Percentiles rank a stretch among this genome's conserved stretches.
These are phyloP conservation scores for Bolborhynchus lineola DNA, from an alignment of 2,113 vertebrate species.

Conservation along the genomic window DNA sequence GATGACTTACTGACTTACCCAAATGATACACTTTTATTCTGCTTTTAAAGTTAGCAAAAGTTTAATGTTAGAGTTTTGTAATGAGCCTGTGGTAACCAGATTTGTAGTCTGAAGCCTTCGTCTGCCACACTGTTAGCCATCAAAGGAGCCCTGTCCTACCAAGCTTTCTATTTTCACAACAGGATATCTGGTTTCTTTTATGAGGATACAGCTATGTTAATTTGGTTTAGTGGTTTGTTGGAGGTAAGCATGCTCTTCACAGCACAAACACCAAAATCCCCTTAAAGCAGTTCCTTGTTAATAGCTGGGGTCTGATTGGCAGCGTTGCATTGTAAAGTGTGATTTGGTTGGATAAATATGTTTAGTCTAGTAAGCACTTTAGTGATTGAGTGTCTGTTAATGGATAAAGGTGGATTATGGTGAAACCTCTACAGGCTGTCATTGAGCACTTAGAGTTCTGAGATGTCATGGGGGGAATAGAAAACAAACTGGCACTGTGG, in stretches of 20 bases:
- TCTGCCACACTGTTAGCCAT: slow-evolving; percentile 77
- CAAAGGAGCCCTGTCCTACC: slow-evolving; percentile 82
- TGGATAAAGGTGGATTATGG: slow-evolving; percentile 86
- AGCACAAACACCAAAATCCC: slow-evolving; percentile 83
- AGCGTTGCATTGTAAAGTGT: slow-evolving; percentile 85
- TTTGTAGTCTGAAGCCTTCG: slow-evolving; percentile 76
- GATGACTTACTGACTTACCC: slow-evolving; percentile 73
- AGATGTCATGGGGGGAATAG: slow-evolving; percentile 66
- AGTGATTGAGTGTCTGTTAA: slow-evolving; percentile 89
- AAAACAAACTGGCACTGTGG: slow-evolving; percentile 63
- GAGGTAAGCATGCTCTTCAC: slow-evolving; percentile 84
- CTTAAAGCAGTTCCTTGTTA: slow-evolving; percentile 82
- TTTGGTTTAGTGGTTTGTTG: slow-evolving; percentile 88
- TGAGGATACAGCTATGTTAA: slow-evolving; percentile 87
- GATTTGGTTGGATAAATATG: slow-evolving; percentile 87
- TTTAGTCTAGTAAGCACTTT: slow-evolving; percentile 87
- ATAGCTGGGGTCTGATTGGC: slow-evolving; percentile 83
- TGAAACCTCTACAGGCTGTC: slow-evolving; percentile 80
- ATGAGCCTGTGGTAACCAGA: slow-evolving; percentile 75
- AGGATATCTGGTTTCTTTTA: slow-evolving; percentile 90
- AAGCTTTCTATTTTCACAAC: slow-evolving; percentile 83
- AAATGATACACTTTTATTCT: slow-evolving; percentile 76
- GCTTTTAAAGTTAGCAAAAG: slow-evolving; percentile 76
- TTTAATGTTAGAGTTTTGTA: slow-evolving; percentile 67
- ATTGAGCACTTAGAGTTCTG: slow-evolving; percentile 80